Evolutionary conservation across 2,888 invertebrate species (phyloP).

Genomic region (Ichneumoninae sp.): DNA sequence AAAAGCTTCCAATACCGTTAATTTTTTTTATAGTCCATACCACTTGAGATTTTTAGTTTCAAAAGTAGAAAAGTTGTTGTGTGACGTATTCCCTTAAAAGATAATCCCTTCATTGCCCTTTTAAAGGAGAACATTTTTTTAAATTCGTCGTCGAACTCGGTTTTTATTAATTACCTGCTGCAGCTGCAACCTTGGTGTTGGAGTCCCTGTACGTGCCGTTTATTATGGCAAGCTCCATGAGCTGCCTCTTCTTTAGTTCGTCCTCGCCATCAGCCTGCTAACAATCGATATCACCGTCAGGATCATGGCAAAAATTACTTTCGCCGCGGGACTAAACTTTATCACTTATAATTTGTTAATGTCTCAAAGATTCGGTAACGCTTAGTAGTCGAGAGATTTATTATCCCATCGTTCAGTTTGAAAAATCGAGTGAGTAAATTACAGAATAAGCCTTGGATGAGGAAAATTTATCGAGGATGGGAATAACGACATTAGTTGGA

Average conservation of each 20-base stretch:
- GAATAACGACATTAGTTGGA: constrained; percentile 73
- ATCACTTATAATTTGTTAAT: constrained; percentile 16
- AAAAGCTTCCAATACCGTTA: no score
- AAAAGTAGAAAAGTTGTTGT: no score
- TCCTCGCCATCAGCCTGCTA: constrained; percentile 99
- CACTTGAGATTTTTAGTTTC: no score
- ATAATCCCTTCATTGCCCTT: neutral
- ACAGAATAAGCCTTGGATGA: neutral
- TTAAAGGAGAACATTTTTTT: neutral
- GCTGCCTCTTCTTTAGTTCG: constrained; percentile 99
- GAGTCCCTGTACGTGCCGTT: constrained; percentile 99
- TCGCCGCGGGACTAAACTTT: neutral
- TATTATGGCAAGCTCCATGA: constrained; percentile 99
- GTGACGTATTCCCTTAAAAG: no score
- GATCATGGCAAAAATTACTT: constrained; percentile 62
- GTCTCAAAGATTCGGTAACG: constrained; percentile 7
- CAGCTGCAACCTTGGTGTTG: constrained; percentile 93
- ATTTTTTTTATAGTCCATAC: no score
- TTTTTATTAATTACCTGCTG: constrained; percentile 88
- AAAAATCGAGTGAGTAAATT: neutral
- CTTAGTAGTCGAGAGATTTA: neutral
- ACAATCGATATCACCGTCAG: constrained; percentile 82
- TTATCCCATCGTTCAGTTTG: neutral
- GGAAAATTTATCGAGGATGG: neutral
- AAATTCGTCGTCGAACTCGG: neutral